Evolutionary conservation across 2,797 vertebrate species (phyloP).

Genomic region (Amazona finschi): DNA sequence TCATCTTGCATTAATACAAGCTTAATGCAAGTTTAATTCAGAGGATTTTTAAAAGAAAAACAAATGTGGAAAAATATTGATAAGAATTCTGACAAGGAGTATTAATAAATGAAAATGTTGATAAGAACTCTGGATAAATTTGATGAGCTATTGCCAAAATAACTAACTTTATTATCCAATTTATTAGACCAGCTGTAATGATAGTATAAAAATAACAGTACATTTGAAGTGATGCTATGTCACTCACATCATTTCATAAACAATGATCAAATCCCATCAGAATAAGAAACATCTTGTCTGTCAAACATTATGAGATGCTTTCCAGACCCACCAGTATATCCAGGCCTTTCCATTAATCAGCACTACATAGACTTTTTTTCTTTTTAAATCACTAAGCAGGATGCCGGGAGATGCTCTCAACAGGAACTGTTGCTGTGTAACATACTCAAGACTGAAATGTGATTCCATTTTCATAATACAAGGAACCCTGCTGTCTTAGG

Average conservation of each 20-base stretch:
- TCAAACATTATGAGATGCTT: conserved; percentile 64
- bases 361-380: conserved; percentile 59
- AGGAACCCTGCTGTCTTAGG: not conserved
- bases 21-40: not conserved
- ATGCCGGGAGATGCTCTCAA: not conserved
- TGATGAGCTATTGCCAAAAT: conserved; percentile 36
- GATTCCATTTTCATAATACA: conserved; percentile 4
- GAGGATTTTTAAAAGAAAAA: not conserved
- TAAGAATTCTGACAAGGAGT: conserved; percentile 7
- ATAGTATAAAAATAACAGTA: conserved; percentile 26
- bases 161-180: conserved; percentile 40
- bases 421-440: conserved; percentile 24
- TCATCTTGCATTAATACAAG: not conserved
- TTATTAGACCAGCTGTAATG: conserved; percentile 38
- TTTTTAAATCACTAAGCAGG: conserved; percentile 26
- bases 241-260: conserved; percentile 47
- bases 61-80: conserved; percentile 31
- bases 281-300: conserved; percentile 62
- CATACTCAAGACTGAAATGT: not conserved
- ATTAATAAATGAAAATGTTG: conserved; percentile 54
- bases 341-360: conserved; percentile 39
- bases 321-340: conserved; percentile 55
- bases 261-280: conserved; percentile 57
- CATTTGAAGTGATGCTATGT: conserved; percentile 8
- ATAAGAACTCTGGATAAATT: conserved; percentile 21